Evolutionary conservation across 2,113 vertebrate genomes (phyloP), one percentile per base, ranked within the genome.

Genomic region (Melanocharis versteri): DNA sequence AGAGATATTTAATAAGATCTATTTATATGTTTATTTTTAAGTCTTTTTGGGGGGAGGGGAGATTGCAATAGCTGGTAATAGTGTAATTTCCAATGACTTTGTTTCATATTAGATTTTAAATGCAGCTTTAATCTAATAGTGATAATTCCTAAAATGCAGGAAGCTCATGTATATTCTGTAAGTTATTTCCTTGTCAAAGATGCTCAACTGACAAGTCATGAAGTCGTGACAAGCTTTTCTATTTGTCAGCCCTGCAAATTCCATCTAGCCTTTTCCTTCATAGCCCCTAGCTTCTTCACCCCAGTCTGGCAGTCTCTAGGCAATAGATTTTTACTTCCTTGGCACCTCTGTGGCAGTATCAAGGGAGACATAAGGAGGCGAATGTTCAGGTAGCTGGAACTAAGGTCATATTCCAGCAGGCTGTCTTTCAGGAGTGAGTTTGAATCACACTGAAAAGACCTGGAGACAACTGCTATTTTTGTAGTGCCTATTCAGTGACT

Each of bases 21-120:
- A 21, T 71, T 85, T 64, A 47, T 62, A 37, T 30, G 15, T 58
- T 61, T 89, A 13, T 69, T 93, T 94, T 71, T 13, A 76, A 31
- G 22, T 44, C 15, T 51, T 64, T 26, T 51, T 4, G 2, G 0
- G 2, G 2, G 6, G 11, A 8, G 10, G 2, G 5, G 15, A 11
- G 5, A 12, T 50, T 69, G 24, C 2, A 2, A 7, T 82, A 71
- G 8, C 24, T 90, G 56, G 10, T 66, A 57, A 28, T 53, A 11
- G 4, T 85, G 13, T 60, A 1, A 48, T 88, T 91, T 91, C n/a
- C 23, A 68, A 30, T 72, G 1, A 37, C 13, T 71, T 57, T 17
- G 13, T 64, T 84, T 71, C 21, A 20, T 50, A 64, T 4, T 76
- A 53, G 28, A 53, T 75, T 78, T 87, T 62, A 87, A 92, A 64